Base-by-base conservation (phyloP, 2,113 vertebrate genomes). In the Paraplagusia blochii region DNA sequence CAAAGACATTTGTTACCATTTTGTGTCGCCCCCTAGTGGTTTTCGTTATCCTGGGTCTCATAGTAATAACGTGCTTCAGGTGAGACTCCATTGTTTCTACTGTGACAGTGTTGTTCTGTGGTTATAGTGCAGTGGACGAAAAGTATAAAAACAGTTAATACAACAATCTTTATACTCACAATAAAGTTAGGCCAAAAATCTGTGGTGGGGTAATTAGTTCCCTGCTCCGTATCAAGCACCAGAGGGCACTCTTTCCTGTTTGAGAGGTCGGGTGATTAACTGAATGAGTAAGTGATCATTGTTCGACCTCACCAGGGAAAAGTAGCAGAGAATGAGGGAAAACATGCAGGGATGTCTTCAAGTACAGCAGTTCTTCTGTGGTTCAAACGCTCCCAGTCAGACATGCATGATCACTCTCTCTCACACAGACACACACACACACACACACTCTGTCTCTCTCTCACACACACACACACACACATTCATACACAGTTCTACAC, bases 261-360 rank as follows among this genome's bases (percentile, higher is more conserved):
- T 40, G 13, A 11, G 11, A 40, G 11, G 9, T 40, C 22, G 2
- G 2, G 22, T 29, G 3, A 29, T 29, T 29, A 4, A 29, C 22
- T 29, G 22, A 29, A 6, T 29, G 6, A 6, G 53, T 8, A 17
- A 68, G 48, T 3, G 38, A 61, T 57, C 18, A 40, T 48, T 61
- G 59, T 38, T 67, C 52, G 63, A 44, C 46, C 55, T 81, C 38
- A 4, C 51, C 58, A 58, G 34, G 36, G 18, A 72, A 40, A 54
- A 56, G 50, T 59, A 66, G 66, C 65, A 66, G 51, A 74, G 38
- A 40, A 29, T 29, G 49, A 77, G 61, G 64, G 58, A 71, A n/a
- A 70, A 72, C 82, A 85, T 85, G 82, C 78, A 79, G 69, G 58
- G 71, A 55, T 57, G 59, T 68, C 71, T 84, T 75, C 69, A 74